Conservation (phyloP, 35 echinoderm and acorn worm species). For the Apostichopus californicus region DNA sequence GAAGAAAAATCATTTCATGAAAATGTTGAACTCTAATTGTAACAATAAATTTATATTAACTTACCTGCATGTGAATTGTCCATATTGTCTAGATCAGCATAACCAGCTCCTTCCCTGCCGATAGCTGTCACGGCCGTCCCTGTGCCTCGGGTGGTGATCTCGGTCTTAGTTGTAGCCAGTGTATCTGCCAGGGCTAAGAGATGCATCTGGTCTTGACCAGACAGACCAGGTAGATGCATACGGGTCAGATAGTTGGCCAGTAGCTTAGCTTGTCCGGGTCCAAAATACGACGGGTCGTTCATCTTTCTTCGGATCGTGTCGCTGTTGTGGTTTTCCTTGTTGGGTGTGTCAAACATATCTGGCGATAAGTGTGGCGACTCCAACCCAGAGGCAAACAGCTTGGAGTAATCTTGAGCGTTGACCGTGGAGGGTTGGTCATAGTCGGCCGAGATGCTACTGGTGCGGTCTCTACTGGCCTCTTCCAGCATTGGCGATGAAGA, state of each 20-base stretch:
- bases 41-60: background rate
- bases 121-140: slow-evolving; percentile 80
- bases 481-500: slow-evolving; percentile 34
- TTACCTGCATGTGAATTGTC: slow-evolving; percentile 85
- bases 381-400: slow-evolving; percentile 76
- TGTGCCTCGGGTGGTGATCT: slow-evolving; percentile 74
- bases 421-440: slow-evolving; percentile 43
- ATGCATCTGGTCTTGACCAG: slow-evolving; percentile 95
- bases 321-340: slow-evolving; percentile 2
- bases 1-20: background rate
- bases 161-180: slow-evolving; percentile 91
- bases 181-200: slow-evolving; percentile 94
- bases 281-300: slow-evolving; percentile 87
- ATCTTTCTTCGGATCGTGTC: slow-evolving; percentile 62
- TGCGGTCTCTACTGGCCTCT: slow-evolving; percentile 56
- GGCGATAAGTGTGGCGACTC: slow-evolving; percentile 48
- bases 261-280: slow-evolving; percentile 75
- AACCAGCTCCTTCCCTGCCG: slow-evolving; percentile 93
- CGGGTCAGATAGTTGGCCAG: slow-evolving; percentile 94
- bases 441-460: slow-evolving; percentile 46
- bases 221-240: slow-evolving; percentile 89
- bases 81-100: slow-evolving; percentile 72
- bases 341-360: slow-evolving; percentile 27
- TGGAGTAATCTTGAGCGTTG: slow-evolving; percentile 70
- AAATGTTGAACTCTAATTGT: background rate